Conservation (phyloP, 2,113 vertebrate species). For the Glareola pratincola region DNA sequence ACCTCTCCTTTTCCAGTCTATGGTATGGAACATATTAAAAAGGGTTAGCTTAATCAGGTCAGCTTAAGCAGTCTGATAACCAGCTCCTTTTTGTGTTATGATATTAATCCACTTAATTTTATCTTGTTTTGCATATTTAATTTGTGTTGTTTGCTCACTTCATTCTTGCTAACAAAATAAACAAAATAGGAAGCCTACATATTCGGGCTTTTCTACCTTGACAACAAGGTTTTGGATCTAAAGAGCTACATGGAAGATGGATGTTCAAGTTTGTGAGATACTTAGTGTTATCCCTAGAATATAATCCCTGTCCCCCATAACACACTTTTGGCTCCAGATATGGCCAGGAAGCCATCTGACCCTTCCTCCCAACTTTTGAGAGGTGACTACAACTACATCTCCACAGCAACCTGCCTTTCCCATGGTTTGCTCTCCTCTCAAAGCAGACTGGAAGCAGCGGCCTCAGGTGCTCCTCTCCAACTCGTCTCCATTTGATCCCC, state of each 20-base stretch:
- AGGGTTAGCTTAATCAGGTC: neutral
- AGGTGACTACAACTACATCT: neutral
- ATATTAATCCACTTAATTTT: neutral
- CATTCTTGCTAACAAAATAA: neutral
- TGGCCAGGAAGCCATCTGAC: neutral
- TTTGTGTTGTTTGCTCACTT: neutral
- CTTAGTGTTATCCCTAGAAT: neutral
- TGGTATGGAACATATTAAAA: neutral
- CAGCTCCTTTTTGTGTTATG: neutral
- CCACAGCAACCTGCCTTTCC: neutral
- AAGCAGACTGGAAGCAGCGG: neutral
- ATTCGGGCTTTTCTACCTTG: neutral
- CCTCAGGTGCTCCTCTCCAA: neutral
- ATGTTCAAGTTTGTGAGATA: neutral
- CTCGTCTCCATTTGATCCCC: accelerated
- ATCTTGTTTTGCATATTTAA: neutral
- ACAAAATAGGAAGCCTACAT: neutral
- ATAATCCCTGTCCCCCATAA: neutral
- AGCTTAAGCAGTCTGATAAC: neutral
- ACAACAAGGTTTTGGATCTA: neutral
- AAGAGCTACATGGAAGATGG: neutral
- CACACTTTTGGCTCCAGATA: neutral
- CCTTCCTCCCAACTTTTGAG: neutral
- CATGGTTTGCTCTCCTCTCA: neutral
- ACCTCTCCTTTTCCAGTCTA: neutral